Evolutionary conservation across 2,797 vertebrate species (phyloP), one percentile per base, ranked within the genome.

Genomic region (Megaceryle alcyon): DNA sequence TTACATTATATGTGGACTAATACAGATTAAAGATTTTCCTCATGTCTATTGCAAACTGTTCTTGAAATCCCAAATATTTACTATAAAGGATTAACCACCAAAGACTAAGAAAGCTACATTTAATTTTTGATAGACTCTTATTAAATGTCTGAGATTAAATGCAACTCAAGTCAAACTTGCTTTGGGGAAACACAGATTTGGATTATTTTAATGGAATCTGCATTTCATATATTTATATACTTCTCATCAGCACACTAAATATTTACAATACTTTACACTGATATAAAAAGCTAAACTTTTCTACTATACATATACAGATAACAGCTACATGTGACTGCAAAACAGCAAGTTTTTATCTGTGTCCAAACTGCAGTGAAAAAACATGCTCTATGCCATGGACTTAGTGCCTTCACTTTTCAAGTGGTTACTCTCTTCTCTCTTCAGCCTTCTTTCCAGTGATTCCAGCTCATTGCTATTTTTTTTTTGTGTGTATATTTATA

Each of bases 171-270:
- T 95, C 83, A 92, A 96, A 91, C 21, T 29, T n/a, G 53, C 51
- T 94, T 97, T 15, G 14, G 41, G 31, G 72, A 25, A 95, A 46
- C 48, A 91, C 41, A 66, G 68, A 85, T 96, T 53, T 61, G 25
- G 18, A 76, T 57, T 2, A 82, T 18, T 79, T 88, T 65, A 88
- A 88, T 61, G 31, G 28, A 84, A 86, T 41, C 51, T 57, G 21
- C 8, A 37, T 82, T 87, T 82, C 31, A 54, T 65, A 25, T 82
- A 61, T 53, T 65, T 41, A 93, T 89, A 66, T 61, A 26, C 17
- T 88, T 91, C 73, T 94, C 54, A 93, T 94, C 78, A 94, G 72
- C 76, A 85, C 90, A 61, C 73, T 94, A 76, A 92, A 84, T 79
- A 84, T 61, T 89, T 28, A 81, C 46, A 33, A 5, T 86, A 48